Base-by-base conservation (phyloP, 2,113 vertebrate species). In the Apodemus sylvaticus region DNA sequence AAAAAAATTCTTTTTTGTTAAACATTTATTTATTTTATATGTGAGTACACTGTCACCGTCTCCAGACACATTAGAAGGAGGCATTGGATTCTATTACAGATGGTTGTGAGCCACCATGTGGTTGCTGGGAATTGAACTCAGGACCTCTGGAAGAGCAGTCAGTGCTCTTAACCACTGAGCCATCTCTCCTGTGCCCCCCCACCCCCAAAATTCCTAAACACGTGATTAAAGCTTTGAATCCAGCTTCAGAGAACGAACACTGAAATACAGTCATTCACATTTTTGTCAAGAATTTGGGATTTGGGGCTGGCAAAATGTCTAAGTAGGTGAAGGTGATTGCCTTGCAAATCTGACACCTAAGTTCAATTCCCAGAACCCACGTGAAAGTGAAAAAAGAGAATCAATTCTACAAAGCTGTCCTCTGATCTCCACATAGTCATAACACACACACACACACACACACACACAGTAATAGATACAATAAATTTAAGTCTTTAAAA, bases 201-300 rank as follows among this genome's bases (percentile, higher is more conserved):
- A n/a, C n/a, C n/a, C n/a, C n/a, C n/a, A n/a, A 10, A 60, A 22
- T 1, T 31, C 26, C 39, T 42, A 76, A 93, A 91, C n/a, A 0
- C 42, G 73, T 92, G 92, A 77, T 66, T 62, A 95, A 96, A 90
- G 45, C 48, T 85, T 81, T 17, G 91, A 70, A 76, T 79, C 89
- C 89, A 55, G 95, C 11, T 91, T 97, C 13, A 26, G 24, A 39
- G 7, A 36, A 26, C 53, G 68, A 94, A 48, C 82, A n/a, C 76
- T 36, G 11, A 94, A 70, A 94, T n/a, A 82, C 24, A 62, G 22
- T 90, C 26, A n/a, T 81, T 96, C 51, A 81, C 76, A 82, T 92
- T 97, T 86, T 96, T 3, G 42, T 20, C 34, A 94, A 96, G 90
- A 92, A 90, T 68, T 19, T 26, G 73, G 22, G 14, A 55, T 29